A percentile compares a stretch with the other conserved stretches of the same genome.
Conservation (phyloP, 2,888 invertebrate genomes). For the Sesia apiformis region DNA sequence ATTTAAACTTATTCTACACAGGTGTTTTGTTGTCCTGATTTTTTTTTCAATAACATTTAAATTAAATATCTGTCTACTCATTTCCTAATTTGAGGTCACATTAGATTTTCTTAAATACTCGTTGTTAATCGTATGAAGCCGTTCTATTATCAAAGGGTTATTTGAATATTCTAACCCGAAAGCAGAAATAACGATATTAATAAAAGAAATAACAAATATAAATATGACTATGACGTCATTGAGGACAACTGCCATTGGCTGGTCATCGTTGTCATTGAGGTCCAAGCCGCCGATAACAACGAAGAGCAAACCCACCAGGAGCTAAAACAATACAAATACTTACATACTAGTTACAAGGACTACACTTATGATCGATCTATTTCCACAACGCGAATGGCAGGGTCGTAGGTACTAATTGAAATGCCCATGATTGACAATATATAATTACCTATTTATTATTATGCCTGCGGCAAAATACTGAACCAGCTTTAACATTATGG, state of each 20-base stretch:
- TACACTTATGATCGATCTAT: too few relatives aligned
- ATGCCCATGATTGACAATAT: too few relatives aligned
- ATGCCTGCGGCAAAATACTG: too few relatives aligned
- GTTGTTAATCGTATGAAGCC: constrained; percentile 48
- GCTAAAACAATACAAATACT: constrained; percentile 73
- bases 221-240: constrained; percentile 88
- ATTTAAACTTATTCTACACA: too few relatives aligned
- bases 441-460: too few relatives aligned
- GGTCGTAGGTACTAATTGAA: too few relatives aligned
- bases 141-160: constrained; percentile 73
- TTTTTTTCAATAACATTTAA: too few relatives aligned
- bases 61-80: too few relatives aligned
- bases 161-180: constrained; percentile 88
- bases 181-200: constrained; percentile 87
- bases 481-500: too few relatives aligned
- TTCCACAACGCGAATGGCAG: too few relatives aligned
- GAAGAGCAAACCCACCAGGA: constrained; percentile 87
- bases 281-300: constrained; percentile 88
- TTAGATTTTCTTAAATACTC: constrained; percentile 50
- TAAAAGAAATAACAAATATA: constrained; percentile 86
- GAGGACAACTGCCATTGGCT: constrained; percentile 82
- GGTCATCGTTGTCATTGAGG: constrained; percentile 83
- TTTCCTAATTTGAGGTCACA: constrained; percentile 15
- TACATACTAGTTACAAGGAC: too few relatives aligned
- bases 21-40: too few relatives aligned